Evolutionary conservation across 2,888 invertebrate species (phyloP).

Genomic region (Ochropleura leucogaster): DNA sequence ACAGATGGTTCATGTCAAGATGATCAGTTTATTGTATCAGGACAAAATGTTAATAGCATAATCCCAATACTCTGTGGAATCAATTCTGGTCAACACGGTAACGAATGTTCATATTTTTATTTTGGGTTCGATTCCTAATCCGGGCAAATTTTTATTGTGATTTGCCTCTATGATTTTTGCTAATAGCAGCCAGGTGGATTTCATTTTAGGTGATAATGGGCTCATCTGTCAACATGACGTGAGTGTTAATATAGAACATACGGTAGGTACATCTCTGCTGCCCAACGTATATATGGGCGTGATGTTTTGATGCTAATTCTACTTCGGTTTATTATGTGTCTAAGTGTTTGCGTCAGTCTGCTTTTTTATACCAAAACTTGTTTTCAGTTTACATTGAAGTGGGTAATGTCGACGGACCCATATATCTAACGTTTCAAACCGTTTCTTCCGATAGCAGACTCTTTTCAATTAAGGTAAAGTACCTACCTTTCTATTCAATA

Average conservation of each 20-base stretch:
- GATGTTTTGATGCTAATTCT: not conserved
- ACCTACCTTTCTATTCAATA: not conserved
- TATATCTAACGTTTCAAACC: conserved; percentile 92
- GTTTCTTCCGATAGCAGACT: conserved; percentile 89
- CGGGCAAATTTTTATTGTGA: not conserved
- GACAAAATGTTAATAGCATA: conserved; percentile 92
- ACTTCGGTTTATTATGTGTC: not conserved
- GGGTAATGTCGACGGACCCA: conserved; percentile 91
- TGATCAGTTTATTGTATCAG: conserved; percentile 93
- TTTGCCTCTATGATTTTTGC: not conserved
- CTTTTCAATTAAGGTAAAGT: conserved; percentile 91
- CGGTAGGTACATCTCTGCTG: too few species aligned
- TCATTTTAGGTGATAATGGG: not conserved
- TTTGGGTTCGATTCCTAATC: not conserved
- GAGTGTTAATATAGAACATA: not conserved
- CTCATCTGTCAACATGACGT: not conserved
- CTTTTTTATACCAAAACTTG: conserved; percentile 2
- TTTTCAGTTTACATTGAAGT: conserved; percentile 94
- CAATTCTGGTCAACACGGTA: conserved; percentile 94
- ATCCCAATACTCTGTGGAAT: conserved; percentile 94
- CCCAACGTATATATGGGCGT: not conserved
- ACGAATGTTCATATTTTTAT: conserved; percentile 47
- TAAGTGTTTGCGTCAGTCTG: not conserved
- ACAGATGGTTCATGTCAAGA: conserved; percentile 92
- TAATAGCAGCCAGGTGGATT: not conserved